Evolutionary conservation across 2,888 invertebrate species (phyloP), one percentile per base, ranked within the genome.

Genomic region (Oligia strigilis): DNA sequence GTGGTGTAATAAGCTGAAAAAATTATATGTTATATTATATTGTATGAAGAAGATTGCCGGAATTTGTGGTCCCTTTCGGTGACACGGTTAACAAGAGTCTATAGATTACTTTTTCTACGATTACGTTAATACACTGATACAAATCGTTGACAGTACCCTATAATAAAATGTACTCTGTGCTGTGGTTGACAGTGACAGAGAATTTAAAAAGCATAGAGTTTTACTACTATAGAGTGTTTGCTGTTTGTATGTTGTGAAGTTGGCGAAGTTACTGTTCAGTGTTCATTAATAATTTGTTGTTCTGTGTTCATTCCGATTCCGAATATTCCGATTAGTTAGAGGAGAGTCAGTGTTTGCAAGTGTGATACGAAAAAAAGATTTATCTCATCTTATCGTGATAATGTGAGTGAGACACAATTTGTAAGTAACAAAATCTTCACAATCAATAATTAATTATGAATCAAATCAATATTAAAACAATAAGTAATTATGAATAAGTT

Each of bases 161-260:
- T 36, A 4, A 36, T 36, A 36, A 36, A 36, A 36, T 36, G 36
- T 36, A 36, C 36, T 29, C 29, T 29, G 29, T 29, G 29, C 36
- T 36, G 36, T 36, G 36, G 36, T 36, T 36, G 36, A 36, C 36
- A 36, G 36, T 36, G 36, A 36, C 36, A 36, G 36, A 36, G 36
- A 36, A 36, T 36, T 36, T 3, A 40, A 40, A 46, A 77, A 43
- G 52, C 76, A 78, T 77, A 77, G 77, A 75, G 76, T n/a, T 72
- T 46, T 71, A 75, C 19, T 46, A 72, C 1, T 36, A 17, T 36
- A 58, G 11, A 49, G 78, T 78, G 49, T 52, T 23, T 49, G 58
- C 19, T 19, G 8, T 8, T 23, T 29, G 29, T 29, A 66, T 19
- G 29, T n/a, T 76, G 77, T 77, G 78, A 78, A 69, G 62, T 78